Evolutionary conservation across 1,140 invertebrate genomes (phyloP), one percentile per base, ranked within the genome.

Genomic region (Tenebrio molitor): DNA sequence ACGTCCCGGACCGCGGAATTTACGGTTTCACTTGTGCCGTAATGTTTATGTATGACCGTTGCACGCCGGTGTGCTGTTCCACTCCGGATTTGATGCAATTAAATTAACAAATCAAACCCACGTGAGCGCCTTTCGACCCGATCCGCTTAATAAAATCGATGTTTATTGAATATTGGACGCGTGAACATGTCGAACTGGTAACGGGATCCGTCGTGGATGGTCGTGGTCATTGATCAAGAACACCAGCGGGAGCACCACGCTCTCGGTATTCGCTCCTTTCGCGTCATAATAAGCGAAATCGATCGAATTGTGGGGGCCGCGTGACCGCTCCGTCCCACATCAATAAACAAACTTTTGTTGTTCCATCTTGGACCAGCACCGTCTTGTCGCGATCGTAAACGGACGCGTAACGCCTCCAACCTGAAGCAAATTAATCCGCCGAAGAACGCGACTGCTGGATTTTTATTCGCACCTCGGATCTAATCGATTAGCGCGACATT

Each of bases 61-160:
- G 68, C 68, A 62, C 62, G 67, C 34, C n/a, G 25, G 36, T 39
- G 36, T 39, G 36, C n/a, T n/a, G 36, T 5, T 12, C 15, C 16
- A 14, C n/a, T 69, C 29, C n/a, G n/a, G n/a, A n/a, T n/a, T 41
- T 69, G 17, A 23, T 62, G 68, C 46, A 69, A 39, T 69, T 62
- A 36, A 42, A 39, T 58, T 69, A 62, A 41, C 68, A 69, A 69
- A 69, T 34, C 68, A 58, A 58, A 69, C 58, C 58, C 62, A 69
- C 58, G 50, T 36, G 46, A 41, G 63, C 19, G 29, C 33, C 33
- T 29, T 36, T 29, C 23, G 53, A 62, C 15, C 21, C 12, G 63
- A 14, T 17, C 15, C 5, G 46, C 6, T 53, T 53, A 53, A 53
- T 53, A 29, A 53, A 53, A 53, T 58, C 50, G 23, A 7, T 25